Conservation (phyloP, 2,888 invertebrate species). For the Clostera curtula region DNA sequence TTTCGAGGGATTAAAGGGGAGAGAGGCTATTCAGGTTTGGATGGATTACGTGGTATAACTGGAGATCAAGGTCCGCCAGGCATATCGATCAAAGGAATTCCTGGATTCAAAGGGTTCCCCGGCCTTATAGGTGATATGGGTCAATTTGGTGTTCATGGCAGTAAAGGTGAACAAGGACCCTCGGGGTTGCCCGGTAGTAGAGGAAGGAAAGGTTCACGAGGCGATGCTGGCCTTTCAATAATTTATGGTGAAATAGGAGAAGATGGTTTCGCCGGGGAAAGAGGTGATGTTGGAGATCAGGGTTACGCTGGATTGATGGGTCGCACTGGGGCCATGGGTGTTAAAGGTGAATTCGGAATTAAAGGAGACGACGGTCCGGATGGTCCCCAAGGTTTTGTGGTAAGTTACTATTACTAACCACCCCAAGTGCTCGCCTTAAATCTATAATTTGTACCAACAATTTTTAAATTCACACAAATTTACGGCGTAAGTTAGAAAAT, state of each 20-base stretch:
- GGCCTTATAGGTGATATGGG: slow-evolving; percentile 80
- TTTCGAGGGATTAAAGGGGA: slow-evolving; percentile 41
- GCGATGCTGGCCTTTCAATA: slow-evolving; percentile 58
- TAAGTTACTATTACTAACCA: slow-evolving; percentile 30
- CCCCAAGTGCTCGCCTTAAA: too few relatives aligned
- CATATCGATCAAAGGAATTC: slow-evolving; percentile 38
- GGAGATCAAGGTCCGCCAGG: slow-evolving; percentile 58
- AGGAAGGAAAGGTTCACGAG: slow-evolving; percentile 72
- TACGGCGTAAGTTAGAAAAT: too few relatives aligned
- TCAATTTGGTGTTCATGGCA: slow-evolving; percentile 76
- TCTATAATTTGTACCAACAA: too few relatives aligned
- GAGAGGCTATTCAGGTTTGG: slow-evolving; percentile 45
- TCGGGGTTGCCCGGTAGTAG: slow-evolving; percentile 78
- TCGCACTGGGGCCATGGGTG: slow-evolving; percentile 60
- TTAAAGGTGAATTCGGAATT: slow-evolving; percentile 52
- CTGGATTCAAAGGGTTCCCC: slow-evolving; percentile 79
- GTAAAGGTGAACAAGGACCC: slow-evolving; percentile 59
- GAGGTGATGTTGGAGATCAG: slow-evolving; percentile 74
- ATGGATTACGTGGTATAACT: slow-evolving; percentile 42
- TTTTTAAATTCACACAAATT: too few relatives aligned
- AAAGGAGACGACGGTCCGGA: slow-evolving; percentile 74
- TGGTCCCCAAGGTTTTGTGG: slow-evolving; percentile 74
- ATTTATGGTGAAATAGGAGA: slow-evolving; percentile 52
- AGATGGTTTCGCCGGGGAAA: slow-evolving; percentile 51
- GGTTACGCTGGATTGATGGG: slow-evolving; percentile 76